Evolutionary conservation across 2,113 vertebrate species (phyloP), one percentile per base, ranked within the genome.

Genomic region (Brachyistius frenatus): DNA sequence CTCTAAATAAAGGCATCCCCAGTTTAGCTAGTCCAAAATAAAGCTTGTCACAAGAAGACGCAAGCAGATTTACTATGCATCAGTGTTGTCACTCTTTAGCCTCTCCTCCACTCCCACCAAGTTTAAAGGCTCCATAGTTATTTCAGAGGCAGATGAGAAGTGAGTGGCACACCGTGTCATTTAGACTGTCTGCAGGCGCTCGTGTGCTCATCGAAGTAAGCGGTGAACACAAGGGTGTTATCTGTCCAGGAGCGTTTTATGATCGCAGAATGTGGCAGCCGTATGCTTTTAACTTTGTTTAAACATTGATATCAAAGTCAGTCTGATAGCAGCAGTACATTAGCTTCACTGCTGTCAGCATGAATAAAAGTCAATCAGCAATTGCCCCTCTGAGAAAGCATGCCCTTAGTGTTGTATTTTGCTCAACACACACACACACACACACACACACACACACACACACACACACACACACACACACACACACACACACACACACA

Each of bases 11-110:
- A 86, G 72, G 66, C 33, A 61, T 65, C 37, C 64, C 64, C 15
- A 74, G 13, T 80, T 80, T 66, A 80, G 78, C 80, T 61, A 35
- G 10, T 78, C 41, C 55, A 76, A 87, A 89, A 88, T 83, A 76
- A 83, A 83, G 49, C 55, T 33, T 69, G 49, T 58, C 66, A 56
- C 68, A 82, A 77, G 35, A 82, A 70, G 62, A 80, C 36, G 44
- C 39, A 54, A 60, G 63, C 58, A 80, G 58, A 79, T 82, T 81
- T 76, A 76, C 58, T 37, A 37, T 36, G 53, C 39, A 2, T 66
- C 53, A 30, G 33, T 63, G 49, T 37, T 54, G 56, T 64, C 36
- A 4, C 53, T 68, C 37, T 63, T 62, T 49, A 35, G 11, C 23
- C 54, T 37, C 35, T 58, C 58, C 63, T 68, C 32, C 58, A 13